phyloP scores from a whole-genome alignment of 2,113 vertebrate species.

The Calcarius ornatus region DNA sequence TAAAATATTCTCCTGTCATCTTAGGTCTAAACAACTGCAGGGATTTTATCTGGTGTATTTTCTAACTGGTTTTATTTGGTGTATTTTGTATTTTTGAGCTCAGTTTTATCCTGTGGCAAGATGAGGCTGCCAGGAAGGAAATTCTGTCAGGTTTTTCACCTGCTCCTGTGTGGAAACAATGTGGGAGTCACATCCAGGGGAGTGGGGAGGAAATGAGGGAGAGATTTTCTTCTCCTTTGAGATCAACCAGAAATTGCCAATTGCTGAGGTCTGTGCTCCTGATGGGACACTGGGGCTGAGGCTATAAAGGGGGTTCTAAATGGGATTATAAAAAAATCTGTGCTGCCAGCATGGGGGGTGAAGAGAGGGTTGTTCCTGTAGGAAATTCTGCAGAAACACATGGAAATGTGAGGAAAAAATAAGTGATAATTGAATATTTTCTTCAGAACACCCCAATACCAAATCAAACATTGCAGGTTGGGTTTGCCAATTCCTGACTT shows the following conservation, averaged over 20 bases:
- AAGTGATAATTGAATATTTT: neutral
- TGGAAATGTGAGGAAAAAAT: neutral
- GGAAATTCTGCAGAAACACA: neutral
- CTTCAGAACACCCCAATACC: neutral
- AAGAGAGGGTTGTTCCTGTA: neutral
- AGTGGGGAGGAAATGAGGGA: neutral
- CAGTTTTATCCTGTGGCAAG: neutral
- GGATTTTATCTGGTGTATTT: neutral
- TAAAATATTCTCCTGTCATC: neutral
- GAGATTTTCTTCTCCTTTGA: neutral
- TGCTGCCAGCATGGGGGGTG: neutral
- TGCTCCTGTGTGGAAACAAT: constrained; percentile 1
- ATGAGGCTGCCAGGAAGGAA: neutral
- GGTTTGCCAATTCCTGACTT: neutral
- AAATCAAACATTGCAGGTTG: neutral
- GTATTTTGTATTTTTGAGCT: neutral
- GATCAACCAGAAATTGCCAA: neutral
- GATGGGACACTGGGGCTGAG: neutral
- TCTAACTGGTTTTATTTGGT: neutral
- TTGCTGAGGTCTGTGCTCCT: neutral
- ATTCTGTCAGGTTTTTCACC: constrained; percentile 14
- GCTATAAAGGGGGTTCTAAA: neutral
- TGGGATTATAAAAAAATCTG: neutral
- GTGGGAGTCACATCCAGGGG: neutral
- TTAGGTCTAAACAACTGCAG: neutral